These are phyloP conservation scores for Acheta domesticus DNA, from an alignment of 2,888 invertebrate genomes.

Conservation along the genomic window DNA sequence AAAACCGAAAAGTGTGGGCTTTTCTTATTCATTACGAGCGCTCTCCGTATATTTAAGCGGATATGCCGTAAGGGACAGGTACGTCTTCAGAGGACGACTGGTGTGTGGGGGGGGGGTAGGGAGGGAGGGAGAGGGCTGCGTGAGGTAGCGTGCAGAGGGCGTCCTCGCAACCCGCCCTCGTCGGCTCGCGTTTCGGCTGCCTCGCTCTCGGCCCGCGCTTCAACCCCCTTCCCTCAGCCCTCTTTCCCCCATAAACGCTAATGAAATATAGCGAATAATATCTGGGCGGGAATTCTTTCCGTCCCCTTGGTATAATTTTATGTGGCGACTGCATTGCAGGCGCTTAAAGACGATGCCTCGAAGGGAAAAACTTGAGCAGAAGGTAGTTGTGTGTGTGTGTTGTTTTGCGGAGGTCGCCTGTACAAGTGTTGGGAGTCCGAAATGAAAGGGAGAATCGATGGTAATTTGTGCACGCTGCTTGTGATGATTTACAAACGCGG, in stretches of 20 bases:
- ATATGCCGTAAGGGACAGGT: slow-evolving; percentile 7
- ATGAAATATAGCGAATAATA: slow-evolving; percentile 36
- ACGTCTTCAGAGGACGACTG: background rate
- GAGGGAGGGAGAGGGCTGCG: no score
- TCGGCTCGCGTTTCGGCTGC: background rate
- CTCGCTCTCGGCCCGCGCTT: background rate
- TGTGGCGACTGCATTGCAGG: slow-evolving; percentile 35
- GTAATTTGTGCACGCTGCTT: background rate
- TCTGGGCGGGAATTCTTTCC: slow-evolving; percentile 27
- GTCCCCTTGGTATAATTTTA: slow-evolving; percentile 34
- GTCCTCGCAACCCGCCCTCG: background rate
- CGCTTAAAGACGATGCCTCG: slow-evolving; percentile 26
- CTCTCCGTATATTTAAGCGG: background rate
- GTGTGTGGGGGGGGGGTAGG: background rate
- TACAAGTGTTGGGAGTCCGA: background rate
- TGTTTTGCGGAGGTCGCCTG: background rate
- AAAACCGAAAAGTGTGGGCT: no score
- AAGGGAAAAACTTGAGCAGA: no score
- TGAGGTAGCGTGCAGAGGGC: no score
- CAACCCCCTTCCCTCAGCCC: background rate
- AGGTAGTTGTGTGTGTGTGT: background rate
- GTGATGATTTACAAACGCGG: slow-evolving; percentile 21
- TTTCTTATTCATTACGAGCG: no score
- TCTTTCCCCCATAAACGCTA: slow-evolving; percentile 28
- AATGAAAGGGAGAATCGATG: slow-evolving; percentile 20